phyloP scores from a whole-genome alignment of 2,888 invertebrate genomes.

The Thymelicus acteon region DNA sequence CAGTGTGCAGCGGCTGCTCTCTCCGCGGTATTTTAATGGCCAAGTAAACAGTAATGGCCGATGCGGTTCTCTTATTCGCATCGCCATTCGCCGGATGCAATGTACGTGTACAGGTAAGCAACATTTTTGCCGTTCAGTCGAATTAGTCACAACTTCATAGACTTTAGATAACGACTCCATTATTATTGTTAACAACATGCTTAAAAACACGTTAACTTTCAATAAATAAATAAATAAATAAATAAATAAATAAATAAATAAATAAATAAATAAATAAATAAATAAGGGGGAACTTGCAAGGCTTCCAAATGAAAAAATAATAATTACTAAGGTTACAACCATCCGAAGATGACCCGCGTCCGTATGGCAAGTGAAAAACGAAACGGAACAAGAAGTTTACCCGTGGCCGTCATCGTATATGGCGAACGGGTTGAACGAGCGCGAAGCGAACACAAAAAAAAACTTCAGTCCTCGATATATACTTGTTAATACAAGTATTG shows the following conservation, averaged over 20 bases:
- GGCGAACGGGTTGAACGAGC: conserved; percentile 54
- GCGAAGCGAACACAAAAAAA: conserved; percentile 58
- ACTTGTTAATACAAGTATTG: conserved; percentile 42
- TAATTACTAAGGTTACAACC: conserved; percentile 9
- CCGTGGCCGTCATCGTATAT: conserved; percentile 61
- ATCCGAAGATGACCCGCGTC: conserved; percentile 29
- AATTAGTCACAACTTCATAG: not conserved
- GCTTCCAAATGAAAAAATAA: not conserved
- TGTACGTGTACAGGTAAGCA: conserved; percentile 22
- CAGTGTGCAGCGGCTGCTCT: conserved; percentile 34
- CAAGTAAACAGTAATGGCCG: conserved; percentile 28
- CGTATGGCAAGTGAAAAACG: conserved; percentile 32
- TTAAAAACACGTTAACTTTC: not conserved
- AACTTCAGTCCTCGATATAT: conserved; percentile 54
- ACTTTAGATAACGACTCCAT: not conserved
- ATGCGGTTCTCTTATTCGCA: conserved; percentile 35
- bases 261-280: no score
- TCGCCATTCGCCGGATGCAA: conserved; percentile 21
- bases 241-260: no score
- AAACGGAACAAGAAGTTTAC: conserved; percentile 61
- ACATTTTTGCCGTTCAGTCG: not conserved
- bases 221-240: no score
- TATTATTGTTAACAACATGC: no score
- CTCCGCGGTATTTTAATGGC: conserved; percentile 42
- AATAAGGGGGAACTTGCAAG: not conserved